Base-by-base conservation (phyloP, 92 coral and sea anemone species). In the Diadumene lineata region DNA sequence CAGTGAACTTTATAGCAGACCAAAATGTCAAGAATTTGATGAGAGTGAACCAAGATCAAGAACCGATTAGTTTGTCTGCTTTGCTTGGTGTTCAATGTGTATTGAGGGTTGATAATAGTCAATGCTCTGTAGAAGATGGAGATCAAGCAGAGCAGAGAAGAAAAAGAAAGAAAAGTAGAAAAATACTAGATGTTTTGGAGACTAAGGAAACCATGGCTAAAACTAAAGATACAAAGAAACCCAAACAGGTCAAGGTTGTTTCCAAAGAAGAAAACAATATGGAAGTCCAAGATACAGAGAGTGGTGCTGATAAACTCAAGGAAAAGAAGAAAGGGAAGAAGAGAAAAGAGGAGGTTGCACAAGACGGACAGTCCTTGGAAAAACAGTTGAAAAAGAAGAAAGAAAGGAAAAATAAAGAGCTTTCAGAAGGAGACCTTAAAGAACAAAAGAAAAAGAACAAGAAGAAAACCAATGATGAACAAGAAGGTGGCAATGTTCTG, bases 1-100 rank as follows among this genome's bases (percentile, higher is more conserved):
- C 82, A 51, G 94, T 85, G 0, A 89, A 84, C 75, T 85, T 81
- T 79, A 86, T 85, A 46, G 85, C 82, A 15, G 90, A 81, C 61
- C 87, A 87, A 32, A 69, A 84, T 7, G 84, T 86, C 11, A 70
- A 44, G 27, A 80, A 57, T 56, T 25, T 82, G n/a, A 62, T 70
- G 1, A 56, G 78, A 21, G 88, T 66, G 21, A 66, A 60, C 43
- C 81, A 82, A 26, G 69, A 81, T 1, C 58, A 86, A 18, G 26
- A 60, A 27, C 84, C 75, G 43, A 84, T 66, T 43, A 60, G 46
- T 18, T 33, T 50, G 2, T 28, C 79, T 26, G 27, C 43, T 34
- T 44, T 74, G 43, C 31, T 32, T 60, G 79, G 34, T 64, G 75
- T 21, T 25, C 55, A 72, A 21, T 57, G 56, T 16, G 29, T 11